A percentile compares a stretch with the other conserved stretches of the same genome.
Evolutionary conservation across 2,113 vertebrate species (phyloP).

Genomic region (Erpornis zantholeuca): DNA sequence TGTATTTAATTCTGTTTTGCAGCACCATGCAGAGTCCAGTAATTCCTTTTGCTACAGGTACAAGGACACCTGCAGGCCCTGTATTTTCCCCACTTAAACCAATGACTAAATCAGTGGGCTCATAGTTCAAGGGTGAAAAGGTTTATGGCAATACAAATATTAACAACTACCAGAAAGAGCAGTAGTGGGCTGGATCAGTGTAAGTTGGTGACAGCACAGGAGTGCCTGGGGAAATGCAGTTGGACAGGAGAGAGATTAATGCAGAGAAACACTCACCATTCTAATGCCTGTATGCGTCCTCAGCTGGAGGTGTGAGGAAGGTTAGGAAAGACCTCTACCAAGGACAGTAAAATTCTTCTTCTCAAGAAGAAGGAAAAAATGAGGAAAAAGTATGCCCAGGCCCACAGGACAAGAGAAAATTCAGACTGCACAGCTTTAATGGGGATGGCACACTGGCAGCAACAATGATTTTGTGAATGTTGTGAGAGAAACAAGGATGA

Average conservation of each 20-base stretch:
- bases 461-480: neutral
- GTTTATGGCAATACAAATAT: neutral
- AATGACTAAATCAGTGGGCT: neutral
- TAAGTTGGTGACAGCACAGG: neutral
- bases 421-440: neutral
- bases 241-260: neutral
- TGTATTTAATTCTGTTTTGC: neutral
- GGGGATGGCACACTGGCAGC: neutral
- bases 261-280: neutral
- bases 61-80: neutral
- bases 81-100: neutral
- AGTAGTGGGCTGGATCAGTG: neutral
- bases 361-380: neutral
- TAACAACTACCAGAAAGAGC: neutral
- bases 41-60: neutral
- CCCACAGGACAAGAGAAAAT: neutral
- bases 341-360: neutral
- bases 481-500: neutral
- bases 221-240: neutral
- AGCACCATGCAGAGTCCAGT: neutral
- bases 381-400: neutral
- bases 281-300: fast-evolving
- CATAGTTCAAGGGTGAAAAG: neutral
- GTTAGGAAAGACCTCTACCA: neutral
- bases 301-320: neutral